phyloP scores from a whole-genome alignment of 2,888 invertebrate genomes.

The Hirtodrosophila alboralis region DNA sequence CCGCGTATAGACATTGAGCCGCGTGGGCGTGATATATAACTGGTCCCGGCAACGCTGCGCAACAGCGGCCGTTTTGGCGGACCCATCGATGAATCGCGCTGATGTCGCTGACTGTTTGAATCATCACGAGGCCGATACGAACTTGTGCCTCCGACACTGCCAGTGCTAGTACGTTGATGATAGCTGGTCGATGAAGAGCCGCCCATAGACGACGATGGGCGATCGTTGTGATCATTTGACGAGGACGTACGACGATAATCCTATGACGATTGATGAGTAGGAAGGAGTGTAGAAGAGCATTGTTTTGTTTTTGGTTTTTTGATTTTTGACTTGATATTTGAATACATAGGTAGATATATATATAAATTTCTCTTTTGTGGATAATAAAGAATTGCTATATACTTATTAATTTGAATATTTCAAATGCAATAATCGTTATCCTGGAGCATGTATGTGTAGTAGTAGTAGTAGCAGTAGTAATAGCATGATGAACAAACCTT shows the following conservation, averaged over 20 bases:
- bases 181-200: constrained; percentile 71
- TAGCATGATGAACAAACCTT: constrained; percentile 72
- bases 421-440: constrained; percentile 64
- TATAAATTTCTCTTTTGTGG: constrained; percentile 48
- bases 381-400: constrained; percentile 67
- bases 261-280: constrained; percentile 83
- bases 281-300: constrained; percentile 80
- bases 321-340: constrained; percentile 62
- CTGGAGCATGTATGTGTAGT: constrained; percentile 70
- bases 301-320: constrained; percentile 58
- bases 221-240: constrained; percentile 81
- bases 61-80: constrained; percentile 82
- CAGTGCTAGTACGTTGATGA: constrained; percentile 72
- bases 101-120: constrained; percentile 69
- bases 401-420: constrained; percentile 56
- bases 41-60: constrained; percentile 80
- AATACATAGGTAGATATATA: constrained; percentile 60
- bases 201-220: constrained; percentile 81
- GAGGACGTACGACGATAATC: constrained; percentile 83
- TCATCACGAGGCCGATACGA: constrained; percentile 73
- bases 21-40: constrained; percentile 80
- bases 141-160: constrained; percentile 64
- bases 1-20: constrained; percentile 80
- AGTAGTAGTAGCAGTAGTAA: constrained; percentile 60
- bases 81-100: constrained; percentile 82